Evolutionary conservation across 2,888 invertebrate species (phyloP), one percentile per base, ranked within the genome.

Genomic region (Pherbina coryleti): DNA sequence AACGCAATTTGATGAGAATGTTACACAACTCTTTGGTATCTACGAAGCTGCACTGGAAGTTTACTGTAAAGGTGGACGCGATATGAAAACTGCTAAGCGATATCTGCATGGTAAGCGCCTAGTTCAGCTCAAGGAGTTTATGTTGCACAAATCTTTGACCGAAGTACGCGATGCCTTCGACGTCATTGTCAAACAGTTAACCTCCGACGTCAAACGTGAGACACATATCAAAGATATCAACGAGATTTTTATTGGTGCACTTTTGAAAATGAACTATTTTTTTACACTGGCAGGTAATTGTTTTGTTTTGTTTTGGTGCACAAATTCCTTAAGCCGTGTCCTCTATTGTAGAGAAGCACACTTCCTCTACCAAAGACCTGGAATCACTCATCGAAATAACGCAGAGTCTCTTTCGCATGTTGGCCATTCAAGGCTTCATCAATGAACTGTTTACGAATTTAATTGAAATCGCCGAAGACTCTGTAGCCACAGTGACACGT

Each of bases 251-350:
- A 81, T 85, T 3, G 79, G 82, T 3, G 82, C 85, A 3, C 77
- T 89, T 8, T 76, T 87, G 0, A 84, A 86, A 64, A 89, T 88
- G 88, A 81, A 82, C 3, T 88, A 83, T 75, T 89, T 89, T 37
- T 86, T 89, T 11, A 71, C 76, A 0, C 73, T 84, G n/a, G 83
- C 84, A 9, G 82, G 85, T 77, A 78, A 70, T 17, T 1, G 9
- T 7, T 31, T 51, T 14, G 17, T 2, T 25, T 17, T 3, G 1
- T 17, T 14, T 7, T 60, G 7, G 5, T 49, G 2, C 2, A 69
- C 11, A 28, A 28, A 62, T 22, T 28, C 17, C 0, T 60, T 22
- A 5, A 22, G 22, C 55, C 9, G 25, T 70, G 31, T 51, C 19
- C 28, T 60, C n/a, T 31, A n/a, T 79, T 82, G 2, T 60, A 84